These are phyloP conservation scores for Pangasianodon hypophthalmus DNA, from an alignment of 2,113 vertebrate genomes.

Conservation along the genomic window DNA sequence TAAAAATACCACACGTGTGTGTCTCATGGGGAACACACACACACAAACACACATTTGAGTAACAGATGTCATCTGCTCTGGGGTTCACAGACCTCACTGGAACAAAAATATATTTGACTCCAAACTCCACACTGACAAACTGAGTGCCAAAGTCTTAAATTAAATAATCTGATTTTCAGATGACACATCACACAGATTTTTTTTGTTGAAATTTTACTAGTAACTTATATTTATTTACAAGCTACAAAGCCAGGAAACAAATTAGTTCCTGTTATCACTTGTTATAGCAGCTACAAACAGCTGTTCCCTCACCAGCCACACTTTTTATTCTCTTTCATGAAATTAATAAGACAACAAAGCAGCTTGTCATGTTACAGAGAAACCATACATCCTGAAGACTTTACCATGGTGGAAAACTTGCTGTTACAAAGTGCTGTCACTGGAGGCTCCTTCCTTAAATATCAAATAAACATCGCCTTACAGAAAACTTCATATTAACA, in stretches of 20 bases:
- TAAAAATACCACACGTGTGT: conserved; percentile 28
- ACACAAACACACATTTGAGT: conserved; percentile 24
- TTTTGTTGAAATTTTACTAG: not conserved
- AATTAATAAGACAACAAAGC: not conserved
- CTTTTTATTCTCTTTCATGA: not conserved
- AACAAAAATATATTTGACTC: not conserved
- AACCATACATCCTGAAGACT: not conserved
- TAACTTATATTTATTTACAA: not conserved
- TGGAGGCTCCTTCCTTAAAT: not conserved
- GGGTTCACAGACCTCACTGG: not conserved
- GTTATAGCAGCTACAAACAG: not conserved
- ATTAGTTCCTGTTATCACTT: not conserved
- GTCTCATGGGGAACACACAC: not conserved
- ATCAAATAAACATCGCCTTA: not conserved
- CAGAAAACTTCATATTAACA: not conserved
- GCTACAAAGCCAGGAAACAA: not conserved
- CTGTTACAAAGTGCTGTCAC: not conserved
- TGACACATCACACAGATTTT: not conserved
- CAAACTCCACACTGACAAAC: not conserved
- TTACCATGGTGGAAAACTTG: not conserved
- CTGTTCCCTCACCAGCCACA: not conserved
- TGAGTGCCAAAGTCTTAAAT: not conserved
- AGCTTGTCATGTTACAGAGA: not conserved
- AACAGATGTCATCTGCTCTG: conserved; percentile 33
- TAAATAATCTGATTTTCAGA: not conserved